Evolutionary conservation across 2,797 vertebrate genomes (phyloP), one percentile per base, ranked within the genome.

Genomic region (Micromesistius poutassou): DNA sequence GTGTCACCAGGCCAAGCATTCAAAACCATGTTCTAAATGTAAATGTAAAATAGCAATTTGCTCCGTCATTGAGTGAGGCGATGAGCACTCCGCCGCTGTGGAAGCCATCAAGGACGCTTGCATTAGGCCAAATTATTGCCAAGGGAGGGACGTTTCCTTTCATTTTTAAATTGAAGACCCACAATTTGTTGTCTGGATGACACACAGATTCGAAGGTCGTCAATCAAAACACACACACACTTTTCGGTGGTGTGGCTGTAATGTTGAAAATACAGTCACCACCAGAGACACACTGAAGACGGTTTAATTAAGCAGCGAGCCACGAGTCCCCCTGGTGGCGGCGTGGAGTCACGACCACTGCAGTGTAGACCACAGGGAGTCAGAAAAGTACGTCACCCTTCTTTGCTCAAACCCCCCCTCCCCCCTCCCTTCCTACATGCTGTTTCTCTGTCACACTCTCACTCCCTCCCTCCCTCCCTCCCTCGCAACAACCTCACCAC

Each of bases 241-340:
- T n/a, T 4, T 22, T 8, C 5, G 46, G 46, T 22, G 6, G 55
- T 62, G 55, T 62, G 55, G 55, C 16, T 22, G 46, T 1, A 55
- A 62, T 62, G 55, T n/a, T 2, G 1, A 62, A 6, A n/a, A 40
- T 12, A 46, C 33, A n/a, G 6, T 40, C 33, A 0, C 22, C 7
- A 33, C 13, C 40, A 70, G n/a, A 10, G 5, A 70, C 8, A 68
- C 73, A 74, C 36, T 25, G 50, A 6, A 79, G 0, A n/a, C 13
- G 16, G 22, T 62, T n/a, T 62, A 71, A 72, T 7, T 28, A 5
- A 80, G 79, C 22, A 71, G 79, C 83, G 87, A 76, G 79, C 70
- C 84, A n/a, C 14, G 90, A 88, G 87, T 88, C 89, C 92, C 89
- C 80, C 92, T 92, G 82, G 86, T 91, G 92, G 90, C 25, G 2